A percentile compares a stretch with the other conserved stretches of the same genome.
Evolutionary conservation across 2,113 vertebrate genomes (phyloP).

Genomic region (Corythornis cristatus): DNA sequence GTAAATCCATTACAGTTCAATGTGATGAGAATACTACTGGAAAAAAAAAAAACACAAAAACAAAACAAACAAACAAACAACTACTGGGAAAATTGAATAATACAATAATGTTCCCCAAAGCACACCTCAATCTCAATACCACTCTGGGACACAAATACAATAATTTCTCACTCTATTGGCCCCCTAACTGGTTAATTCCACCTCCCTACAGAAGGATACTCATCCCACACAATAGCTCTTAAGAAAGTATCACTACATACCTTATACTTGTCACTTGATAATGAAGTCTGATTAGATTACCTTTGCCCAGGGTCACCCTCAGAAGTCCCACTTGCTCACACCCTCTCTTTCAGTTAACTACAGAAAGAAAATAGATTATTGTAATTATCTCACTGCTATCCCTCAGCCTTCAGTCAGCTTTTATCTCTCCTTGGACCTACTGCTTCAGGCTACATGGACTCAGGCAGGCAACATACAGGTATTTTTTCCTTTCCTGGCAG

Average conservation of each 20-base stretch:
- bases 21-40: not conserved
- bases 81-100: not conserved
- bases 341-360: not conserved
- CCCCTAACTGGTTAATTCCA: fast-evolving
- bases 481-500: not conserved
- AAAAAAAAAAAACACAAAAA: not conserved
- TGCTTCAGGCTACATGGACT: not conserved
- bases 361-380: not conserved
- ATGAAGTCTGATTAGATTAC: not conserved
- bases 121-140: not conserved
- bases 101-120: not conserved
- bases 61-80: too few relatives aligned
- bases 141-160: not conserved
- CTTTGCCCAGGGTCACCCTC: not conserved
- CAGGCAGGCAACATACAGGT: not conserved
- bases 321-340: not conserved
- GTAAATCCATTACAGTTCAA: not conserved
- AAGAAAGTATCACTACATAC: not conserved
- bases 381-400: not conserved
- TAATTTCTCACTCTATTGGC: not conserved
- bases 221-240: not conserved
- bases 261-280: not conserved
- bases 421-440: not conserved
- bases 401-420: not conserved
- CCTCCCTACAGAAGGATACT: not conserved